Evolutionary conservation across 2,113 vertebrate genomes (phyloP).

Genomic region (Eleginops maclovinus): DNA sequence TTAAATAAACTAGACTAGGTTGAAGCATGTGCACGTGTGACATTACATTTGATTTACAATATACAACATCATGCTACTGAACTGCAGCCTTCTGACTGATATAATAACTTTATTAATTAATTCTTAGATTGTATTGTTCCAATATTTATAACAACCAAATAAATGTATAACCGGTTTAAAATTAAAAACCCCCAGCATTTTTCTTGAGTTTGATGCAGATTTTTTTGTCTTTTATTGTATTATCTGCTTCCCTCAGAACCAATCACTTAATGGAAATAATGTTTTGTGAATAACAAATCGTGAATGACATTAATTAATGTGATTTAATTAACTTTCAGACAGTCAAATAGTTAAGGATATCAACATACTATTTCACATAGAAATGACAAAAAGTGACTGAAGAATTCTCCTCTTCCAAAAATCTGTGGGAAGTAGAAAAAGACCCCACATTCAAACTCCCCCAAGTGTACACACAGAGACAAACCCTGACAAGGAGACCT

Average conservation of each 20-base stretch:
- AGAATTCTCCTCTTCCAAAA: no score
- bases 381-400: no score
- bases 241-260: background rate
- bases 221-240: background rate
- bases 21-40: background rate
- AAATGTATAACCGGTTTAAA: background rate
- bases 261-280: background rate
- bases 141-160: background rate
- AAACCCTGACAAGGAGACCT: constrained; percentile 42
- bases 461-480: constrained; percentile 24
- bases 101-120: background rate
- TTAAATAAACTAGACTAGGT: constrained; percentile 5
- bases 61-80: background rate
- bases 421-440: background rate
- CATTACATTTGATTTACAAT: background rate
- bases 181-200: background rate
- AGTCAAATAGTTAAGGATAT: no score
- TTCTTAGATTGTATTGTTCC: background rate
- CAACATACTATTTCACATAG: background rate
- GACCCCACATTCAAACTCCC: constrained; percentile 22
- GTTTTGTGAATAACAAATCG: background rate
- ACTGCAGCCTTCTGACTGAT: background rate
- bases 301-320: background rate
- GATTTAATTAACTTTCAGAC: background rate
- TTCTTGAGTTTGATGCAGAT: background rate